phyloP scores from a whole-genome alignment of 1,140 invertebrate species.

The Drosophila triauraria region DNA sequence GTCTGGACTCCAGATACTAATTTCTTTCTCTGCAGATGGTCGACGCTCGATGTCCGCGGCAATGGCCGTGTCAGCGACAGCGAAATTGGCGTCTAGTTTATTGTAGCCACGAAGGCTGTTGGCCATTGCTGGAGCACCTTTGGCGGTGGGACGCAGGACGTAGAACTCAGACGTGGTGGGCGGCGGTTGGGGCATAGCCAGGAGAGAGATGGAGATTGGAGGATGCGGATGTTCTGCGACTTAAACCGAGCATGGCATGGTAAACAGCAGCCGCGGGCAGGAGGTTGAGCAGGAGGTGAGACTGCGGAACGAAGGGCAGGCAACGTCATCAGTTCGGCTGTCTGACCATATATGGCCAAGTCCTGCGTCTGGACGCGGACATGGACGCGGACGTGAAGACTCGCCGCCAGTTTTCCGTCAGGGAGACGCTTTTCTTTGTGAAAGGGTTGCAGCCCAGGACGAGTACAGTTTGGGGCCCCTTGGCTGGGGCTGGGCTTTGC shows the following conservation, averaged over 20 bases:
- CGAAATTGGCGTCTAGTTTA: constrained; percentile 59
- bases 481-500: constrained; percentile 17
- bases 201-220: constrained; percentile 14
- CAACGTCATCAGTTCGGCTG: constrained; percentile 43
- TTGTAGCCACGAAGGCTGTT: constrained; percentile 61
- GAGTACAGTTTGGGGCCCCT: constrained; percentile 33
- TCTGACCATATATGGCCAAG: constrained; percentile 68
- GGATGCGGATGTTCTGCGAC: constrained; percentile 61
- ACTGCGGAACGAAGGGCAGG: constrained; percentile 5
- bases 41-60: constrained; percentile 40
- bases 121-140: constrained; percentile 47
- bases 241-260: constrained; percentile 69
- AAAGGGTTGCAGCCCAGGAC: constrained; percentile 29
- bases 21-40: constrained; percentile 25
- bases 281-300: neutral
- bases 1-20: too few species aligned
- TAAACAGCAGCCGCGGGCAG: constrained; percentile 60
- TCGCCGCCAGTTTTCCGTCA: constrained; percentile 62
- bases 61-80: constrained; percentile 51
- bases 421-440: constrained; percentile 75
- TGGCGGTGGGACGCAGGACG: constrained; percentile 30
- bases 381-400: constrained; percentile 40
- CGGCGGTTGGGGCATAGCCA: neutral
- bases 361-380: constrained; percentile 54
- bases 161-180: constrained; percentile 17